Evolutionary conservation across 2,888 invertebrate species (phyloP).

Genomic region (Eristalinus sepulchralis): DNA sequence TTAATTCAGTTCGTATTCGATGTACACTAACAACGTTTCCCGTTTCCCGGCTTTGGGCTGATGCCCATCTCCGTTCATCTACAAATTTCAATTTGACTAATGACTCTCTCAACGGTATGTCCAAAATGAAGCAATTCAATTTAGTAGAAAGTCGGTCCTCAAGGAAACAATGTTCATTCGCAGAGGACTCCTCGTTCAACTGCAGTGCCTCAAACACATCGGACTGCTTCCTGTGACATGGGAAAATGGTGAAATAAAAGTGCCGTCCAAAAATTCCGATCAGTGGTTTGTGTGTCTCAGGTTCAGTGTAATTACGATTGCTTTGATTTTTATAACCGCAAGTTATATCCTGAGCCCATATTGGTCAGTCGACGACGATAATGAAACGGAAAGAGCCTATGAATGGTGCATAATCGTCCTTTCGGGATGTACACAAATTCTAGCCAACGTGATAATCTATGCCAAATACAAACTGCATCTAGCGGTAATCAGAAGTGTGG

Average conservation of each 20-base stretch:
- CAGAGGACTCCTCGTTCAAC: constrained; percentile 15
- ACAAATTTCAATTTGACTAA: background rate
- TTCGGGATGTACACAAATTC: background rate
- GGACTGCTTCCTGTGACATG: constrained; percentile 9
- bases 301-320: background rate
- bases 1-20: too few relatives aligned
- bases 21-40: too few relatives aligned
- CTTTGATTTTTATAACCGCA: background rate
- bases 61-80: too few relatives aligned
- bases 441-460: background rate
- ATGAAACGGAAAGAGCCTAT: background rate
- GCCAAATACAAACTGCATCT: background rate
- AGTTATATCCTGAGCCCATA: background rate
- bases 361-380: background rate
- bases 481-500: background rate
- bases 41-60: too few relatives aligned
- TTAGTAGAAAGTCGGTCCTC: background rate
- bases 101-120: background rate
- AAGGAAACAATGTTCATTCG: constrained; percentile 17
- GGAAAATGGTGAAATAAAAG: background rate
- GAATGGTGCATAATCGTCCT: background rate
- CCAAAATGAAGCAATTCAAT: background rate
- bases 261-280: background rate
- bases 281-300: background rate
- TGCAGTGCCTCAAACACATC: constrained; percentile 9